A percentile compares a stretch with the other conserved stretches of the same genome.
Conservation (phyloP, 2,113 vertebrate species). For the Aleadryas rufinucha region DNA sequence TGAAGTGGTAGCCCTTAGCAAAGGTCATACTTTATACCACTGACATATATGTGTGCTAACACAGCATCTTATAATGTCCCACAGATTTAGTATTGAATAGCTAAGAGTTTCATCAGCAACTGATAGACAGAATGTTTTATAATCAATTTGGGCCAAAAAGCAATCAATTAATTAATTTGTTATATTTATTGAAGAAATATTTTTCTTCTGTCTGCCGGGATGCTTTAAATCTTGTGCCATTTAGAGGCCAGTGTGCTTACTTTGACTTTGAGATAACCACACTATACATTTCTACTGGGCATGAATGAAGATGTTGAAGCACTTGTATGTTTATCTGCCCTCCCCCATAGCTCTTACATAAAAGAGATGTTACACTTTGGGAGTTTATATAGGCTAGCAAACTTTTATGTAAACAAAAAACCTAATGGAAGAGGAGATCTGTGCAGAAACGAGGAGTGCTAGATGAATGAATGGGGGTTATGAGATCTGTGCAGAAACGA, state of each 20-base stretch:
- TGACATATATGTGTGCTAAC: background rate
- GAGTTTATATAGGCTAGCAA: background rate
- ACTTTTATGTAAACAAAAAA: background rate
- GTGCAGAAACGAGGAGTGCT: background rate
- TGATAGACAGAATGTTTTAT: background rate
- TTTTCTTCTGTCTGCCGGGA: background rate
- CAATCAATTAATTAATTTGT: background rate
- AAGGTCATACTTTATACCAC: background rate
- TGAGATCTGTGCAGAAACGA: background rate
- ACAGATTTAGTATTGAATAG: background rate
- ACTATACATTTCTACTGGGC: background rate
- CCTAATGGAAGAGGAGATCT: background rate
- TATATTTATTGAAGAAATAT: background rate
- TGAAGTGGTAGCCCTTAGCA: background rate
- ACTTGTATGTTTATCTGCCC: background rate
- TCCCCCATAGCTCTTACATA: background rate
- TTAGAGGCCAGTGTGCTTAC: background rate
- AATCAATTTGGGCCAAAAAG: background rate
- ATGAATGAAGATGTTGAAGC: background rate
- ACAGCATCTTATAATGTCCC: background rate
- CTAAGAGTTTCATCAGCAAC: background rate
- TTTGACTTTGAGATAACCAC: background rate
- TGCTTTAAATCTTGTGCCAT: background rate
- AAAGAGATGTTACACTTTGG: background rate
- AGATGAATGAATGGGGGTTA: conserved; percentile 39